A percentile compares a stretch with the other conserved stretches of the same genome.
Evolutionary conservation across 2,797 vertebrate genomes (phyloP).

Genomic region (Alca torda): DNA sequence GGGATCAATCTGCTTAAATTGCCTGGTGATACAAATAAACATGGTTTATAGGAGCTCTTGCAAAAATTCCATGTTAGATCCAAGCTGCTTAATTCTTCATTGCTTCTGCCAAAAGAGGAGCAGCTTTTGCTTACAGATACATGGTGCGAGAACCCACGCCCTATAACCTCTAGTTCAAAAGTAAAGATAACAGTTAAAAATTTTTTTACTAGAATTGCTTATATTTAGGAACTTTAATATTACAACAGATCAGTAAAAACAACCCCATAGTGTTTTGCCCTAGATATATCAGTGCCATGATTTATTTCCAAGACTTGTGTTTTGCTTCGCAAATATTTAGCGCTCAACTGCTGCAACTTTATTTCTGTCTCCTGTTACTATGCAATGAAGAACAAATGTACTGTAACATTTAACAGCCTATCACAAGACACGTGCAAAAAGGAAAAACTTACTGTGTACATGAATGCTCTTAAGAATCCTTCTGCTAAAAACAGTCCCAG

Average conservation of each 20-base stretch:
- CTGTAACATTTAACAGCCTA: background rate
- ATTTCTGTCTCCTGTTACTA: background rate
- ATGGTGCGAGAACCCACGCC: background rate
- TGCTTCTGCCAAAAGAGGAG: background rate
- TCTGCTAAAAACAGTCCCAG: constrained; percentile 14
- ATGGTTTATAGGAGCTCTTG: background rate
- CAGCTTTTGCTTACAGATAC: background rate
- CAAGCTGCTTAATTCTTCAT: background rate
- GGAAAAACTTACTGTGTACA: constrained; percentile 43
- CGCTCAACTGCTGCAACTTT: background rate
- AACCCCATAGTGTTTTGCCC: background rate
- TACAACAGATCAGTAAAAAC: background rate
- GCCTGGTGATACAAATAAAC: background rate
- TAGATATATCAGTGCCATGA: background rate
- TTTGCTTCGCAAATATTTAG: background rate
- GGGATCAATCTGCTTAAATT: background rate
- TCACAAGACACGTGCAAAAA: background rate
- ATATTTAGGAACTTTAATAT: background rate
- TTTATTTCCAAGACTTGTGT: background rate
- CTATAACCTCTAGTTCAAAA: background rate
- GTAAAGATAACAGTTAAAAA: background rate
- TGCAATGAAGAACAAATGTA: background rate
- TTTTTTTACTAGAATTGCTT: background rate
- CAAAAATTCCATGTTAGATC: background rate
- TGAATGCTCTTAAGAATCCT: constrained; percentile 28